Evolutionary conservation across 2,888 invertebrate genomes (phyloP).

Genomic region (Synanthedon andrenaeformis): DNA sequence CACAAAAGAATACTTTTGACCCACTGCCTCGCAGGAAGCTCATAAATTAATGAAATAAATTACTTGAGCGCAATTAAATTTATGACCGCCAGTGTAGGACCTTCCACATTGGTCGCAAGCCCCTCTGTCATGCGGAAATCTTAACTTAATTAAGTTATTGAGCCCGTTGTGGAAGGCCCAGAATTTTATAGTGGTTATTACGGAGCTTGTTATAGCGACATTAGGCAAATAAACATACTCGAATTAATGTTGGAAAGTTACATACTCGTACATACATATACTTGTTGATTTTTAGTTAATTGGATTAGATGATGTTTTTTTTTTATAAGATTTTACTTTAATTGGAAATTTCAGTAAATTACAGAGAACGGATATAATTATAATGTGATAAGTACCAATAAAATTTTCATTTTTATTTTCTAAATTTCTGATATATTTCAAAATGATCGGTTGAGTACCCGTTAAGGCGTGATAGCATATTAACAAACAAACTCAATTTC

Average conservation of each 20-base stretch:
- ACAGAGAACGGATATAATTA: no score
- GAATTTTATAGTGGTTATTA: conserved; percentile 1
- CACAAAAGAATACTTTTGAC: neutral
- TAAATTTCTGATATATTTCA: no score
- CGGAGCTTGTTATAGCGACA: neutral
- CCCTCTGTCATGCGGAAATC: conserved; percentile 5
- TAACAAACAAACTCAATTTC: no score
- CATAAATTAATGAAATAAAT: conserved; percentile 17
- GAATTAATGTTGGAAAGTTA: neutral
- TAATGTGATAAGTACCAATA: no score
- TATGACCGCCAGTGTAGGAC: conserved; percentile 6
- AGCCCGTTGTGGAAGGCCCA: conserved; percentile 7
- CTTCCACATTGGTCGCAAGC: conserved; percentile 6
- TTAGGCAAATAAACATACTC: neutral
- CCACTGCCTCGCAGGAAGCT: neutral
- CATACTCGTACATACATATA: no score
- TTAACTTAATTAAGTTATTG: conserved; percentile 14
- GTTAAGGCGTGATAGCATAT: no score
- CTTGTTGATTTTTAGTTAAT: neutral
- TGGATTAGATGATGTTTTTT: neutral
- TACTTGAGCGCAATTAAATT: conserved; percentile 16
- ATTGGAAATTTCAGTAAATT: no score
- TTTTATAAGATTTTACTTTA: no score
- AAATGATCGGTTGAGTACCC: no score
- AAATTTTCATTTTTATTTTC: no score